phyloP scores from a whole-genome alignment of 2,888 invertebrate genomes.

The Athalia rosae region DNA sequence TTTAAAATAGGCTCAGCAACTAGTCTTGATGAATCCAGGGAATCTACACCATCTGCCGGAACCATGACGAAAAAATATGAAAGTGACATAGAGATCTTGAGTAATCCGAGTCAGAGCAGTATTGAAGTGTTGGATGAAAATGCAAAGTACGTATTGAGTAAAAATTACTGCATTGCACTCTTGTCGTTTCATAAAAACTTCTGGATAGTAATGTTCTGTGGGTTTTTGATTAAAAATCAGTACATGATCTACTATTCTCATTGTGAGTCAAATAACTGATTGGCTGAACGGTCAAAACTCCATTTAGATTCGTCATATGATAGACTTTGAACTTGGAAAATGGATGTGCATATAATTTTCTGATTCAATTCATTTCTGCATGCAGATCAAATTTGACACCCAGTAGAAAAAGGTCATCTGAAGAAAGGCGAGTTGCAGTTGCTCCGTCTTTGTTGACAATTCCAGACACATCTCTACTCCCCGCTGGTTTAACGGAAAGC shows the following conservation, averaged over 20 bases:
- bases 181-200: not conserved
- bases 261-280: not conserved
- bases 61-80: slow-evolving; percentile 72
- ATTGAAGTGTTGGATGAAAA: slow-evolving; percentile 79
- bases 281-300: not conserved
- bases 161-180: not conserved
- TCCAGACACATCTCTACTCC: slow-evolving; percentile 69
- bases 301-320: not conserved
- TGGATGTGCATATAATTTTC: not conserved
- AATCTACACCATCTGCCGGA: slow-evolving; percentile 69
- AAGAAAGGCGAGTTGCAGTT: slow-evolving; percentile 74
- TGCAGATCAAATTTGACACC: slow-evolving; percentile 66
- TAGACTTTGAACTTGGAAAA: not conserved
- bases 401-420: slow-evolving; percentile 73
- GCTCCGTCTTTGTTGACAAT: slow-evolving; percentile 74
- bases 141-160: slow-evolving; percentile 65
- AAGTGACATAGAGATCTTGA: slow-evolving; percentile 83
- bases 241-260: not conserved
- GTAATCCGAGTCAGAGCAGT: slow-evolving; percentile 83
- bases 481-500: slow-evolving; percentile 77
- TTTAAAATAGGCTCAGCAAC: slow-evolving; percentile 70
- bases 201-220: not conserved
- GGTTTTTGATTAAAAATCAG: not conserved
- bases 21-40: slow-evolving; percentile 70
- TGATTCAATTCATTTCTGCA: slow-evolving; percentile 4